Conservation (phyloP, 2,113 vertebrate species). For the Gymnorhina tibicen region DNA sequence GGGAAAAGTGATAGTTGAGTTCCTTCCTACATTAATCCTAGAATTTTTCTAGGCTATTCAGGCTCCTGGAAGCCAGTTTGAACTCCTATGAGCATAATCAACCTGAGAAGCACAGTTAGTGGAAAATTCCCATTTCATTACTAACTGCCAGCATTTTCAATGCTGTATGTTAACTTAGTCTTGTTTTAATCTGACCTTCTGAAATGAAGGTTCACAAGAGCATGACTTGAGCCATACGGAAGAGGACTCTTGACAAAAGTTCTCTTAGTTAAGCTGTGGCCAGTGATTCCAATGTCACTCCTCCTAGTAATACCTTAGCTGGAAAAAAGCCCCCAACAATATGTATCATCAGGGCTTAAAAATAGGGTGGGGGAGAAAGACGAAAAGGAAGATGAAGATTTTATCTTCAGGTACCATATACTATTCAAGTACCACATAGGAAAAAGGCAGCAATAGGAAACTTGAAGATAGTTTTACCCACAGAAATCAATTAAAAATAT, state of each 20-base stretch:
- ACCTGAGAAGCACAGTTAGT: slow-evolving; percentile 61
- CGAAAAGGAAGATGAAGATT: neutral
- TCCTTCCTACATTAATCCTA: slow-evolving; percentile 3
- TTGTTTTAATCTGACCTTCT: neutral
- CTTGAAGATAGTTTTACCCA: slow-evolving; percentile 42
- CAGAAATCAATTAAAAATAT: slow-evolving; percentile 31
- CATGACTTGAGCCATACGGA: neutral
- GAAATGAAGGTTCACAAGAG: slow-evolving; percentile 13
- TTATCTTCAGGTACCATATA: slow-evolving; percentile 48
- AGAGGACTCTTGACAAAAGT: neutral
- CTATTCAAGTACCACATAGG: slow-evolving; percentile 12
- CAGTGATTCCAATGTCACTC: neutral
- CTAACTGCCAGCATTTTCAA: slow-evolving; percentile 48
- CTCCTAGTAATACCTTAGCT: neutral
- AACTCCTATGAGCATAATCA: neutral
- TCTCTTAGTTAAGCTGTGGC: neutral
- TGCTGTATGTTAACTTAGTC: neutral
- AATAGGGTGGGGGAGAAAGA: neutral
- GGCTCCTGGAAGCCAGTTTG: neutral
- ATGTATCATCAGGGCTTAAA: neutral
- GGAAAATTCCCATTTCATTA: neutral
- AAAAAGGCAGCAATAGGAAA: slow-evolving; percentile 46
- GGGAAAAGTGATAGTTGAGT: neutral
- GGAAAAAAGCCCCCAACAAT: neutral
- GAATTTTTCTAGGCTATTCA: neutral